A percentile compares a stretch with the other conserved stretches of the same genome.
Evolutionary conservation across 2,888 invertebrate genomes (phyloP).

Genomic region (Tridacna crocea): DNA sequence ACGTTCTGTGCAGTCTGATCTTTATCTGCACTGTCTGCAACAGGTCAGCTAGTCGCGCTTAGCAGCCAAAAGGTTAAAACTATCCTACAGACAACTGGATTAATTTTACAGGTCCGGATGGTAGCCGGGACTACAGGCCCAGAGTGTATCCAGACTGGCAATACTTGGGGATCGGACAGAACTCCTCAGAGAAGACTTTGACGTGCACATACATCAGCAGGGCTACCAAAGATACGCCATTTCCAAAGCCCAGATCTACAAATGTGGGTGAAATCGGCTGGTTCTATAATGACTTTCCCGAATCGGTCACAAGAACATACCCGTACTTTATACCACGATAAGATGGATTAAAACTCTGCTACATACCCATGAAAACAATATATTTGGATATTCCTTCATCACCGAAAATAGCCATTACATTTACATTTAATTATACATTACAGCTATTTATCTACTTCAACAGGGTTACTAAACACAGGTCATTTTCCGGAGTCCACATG

Average conservation of each 20-base stretch:
- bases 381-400: no score
- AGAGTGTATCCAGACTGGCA: constrained; percentile 51
- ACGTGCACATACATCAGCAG: constrained; percentile 57
- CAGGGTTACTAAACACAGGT: no score
- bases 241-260: constrained; percentile 33
- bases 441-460: no score
- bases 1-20: no score
- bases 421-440: no score
- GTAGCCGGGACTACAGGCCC: constrained; percentile 45
- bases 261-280: constrained; percentile 59
- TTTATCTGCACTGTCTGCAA: no score
- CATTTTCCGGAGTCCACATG: no score
- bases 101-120: constrained; percentile 47
- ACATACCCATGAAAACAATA: no score
- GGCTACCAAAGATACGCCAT: constrained; percentile 49
- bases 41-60: no score
- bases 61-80: no score
- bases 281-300: constrained; percentile 48
- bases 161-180: constrained; percentile 40
- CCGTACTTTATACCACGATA: constrained; percentile 22
- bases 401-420: no score
- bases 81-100: background rate
- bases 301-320: constrained; percentile 16
- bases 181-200: constrained; percentile 52
- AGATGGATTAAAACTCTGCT: background rate